Base-by-base conservation (phyloP, 2,888 invertebrate genomes). In the Dioctria rufipes region DNA sequence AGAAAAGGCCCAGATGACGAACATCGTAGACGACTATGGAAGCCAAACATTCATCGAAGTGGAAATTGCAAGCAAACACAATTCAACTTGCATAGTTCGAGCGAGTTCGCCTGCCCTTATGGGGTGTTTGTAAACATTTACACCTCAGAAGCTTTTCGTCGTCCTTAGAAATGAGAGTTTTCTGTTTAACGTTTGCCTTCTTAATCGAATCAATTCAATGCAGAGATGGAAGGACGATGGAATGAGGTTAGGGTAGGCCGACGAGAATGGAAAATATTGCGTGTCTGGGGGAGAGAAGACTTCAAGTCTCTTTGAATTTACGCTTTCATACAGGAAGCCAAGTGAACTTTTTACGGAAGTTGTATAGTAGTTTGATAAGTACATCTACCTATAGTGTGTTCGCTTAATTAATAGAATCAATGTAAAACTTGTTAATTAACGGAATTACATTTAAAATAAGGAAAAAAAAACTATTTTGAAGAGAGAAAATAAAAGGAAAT, bases 141-240 rank as follows among this genome's bases (percentile, higher is more conserved):
- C 65, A 65, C 65, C 65, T 65, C 65, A 65, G 42, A 65, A 42
- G 65, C 65, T 65, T 39, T 42, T 25, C 25, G 25, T 25, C 65
- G 65, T n/a, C 42, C 65, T 65, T 65, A 65, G 9, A 65, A 65
- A 25, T 25, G 25, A 25, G 25, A 25, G 25, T 25, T 25, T 25
- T 25, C 25, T 65, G 40, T 42, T 42, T 65, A 42, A 9, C 65
- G 42, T 37, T 65, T 13, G 25, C 25, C 25, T 25, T 25, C 25
- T 9, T 65, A 65, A 65, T 65, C 65, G 65, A 65, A 65, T 65
- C 65, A 65, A 42, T 65, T 65, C 40, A 65, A 65, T 40, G 25
- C 25, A 25, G 25, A 25, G 25, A 25, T 25, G 25, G 25, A 25
- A 25, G 25, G 25, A 25, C 25, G 25, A 25, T 25, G 25, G 25